These are phyloP conservation scores for Agrochola litura DNA, from an alignment of 2,888 invertebrate species.

Conservation along the genomic window DNA sequence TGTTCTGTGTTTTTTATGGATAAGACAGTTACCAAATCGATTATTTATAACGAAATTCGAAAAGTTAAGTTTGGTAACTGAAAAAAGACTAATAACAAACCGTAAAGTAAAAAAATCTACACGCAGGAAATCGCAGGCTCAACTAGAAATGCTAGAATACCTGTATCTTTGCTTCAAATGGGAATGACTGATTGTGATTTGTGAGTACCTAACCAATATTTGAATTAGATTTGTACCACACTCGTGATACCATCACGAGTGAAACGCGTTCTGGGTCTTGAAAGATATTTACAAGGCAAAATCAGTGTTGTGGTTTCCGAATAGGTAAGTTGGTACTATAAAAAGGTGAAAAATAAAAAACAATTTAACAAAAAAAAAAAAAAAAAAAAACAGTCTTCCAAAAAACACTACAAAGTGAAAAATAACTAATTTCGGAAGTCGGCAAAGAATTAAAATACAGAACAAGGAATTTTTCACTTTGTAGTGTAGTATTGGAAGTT, in stretches of 20 bases:
- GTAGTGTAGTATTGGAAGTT: too few relatives aligned
- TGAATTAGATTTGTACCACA: not conserved
- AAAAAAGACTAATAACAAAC: not conserved
- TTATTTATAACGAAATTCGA: not conserved
- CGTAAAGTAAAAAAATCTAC: not conserved
- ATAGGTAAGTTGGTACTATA: too few relatives aligned
- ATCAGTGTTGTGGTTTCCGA: not conserved
- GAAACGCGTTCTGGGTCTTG: not conserved
- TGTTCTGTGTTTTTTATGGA: not conserved
- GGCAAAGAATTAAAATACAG: too few relatives aligned
- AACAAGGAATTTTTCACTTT: too few relatives aligned
- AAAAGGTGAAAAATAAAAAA: too few relatives aligned
- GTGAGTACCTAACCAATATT: not conserved
- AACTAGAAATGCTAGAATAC: not conserved
- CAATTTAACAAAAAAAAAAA: too few relatives aligned
- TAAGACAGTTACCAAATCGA: not conserved
- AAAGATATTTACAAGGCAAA: not conserved
- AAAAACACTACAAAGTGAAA: too few relatives aligned
- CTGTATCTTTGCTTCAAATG: not conserved
- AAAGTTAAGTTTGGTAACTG: not conserved
- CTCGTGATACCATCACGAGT: too few relatives aligned
- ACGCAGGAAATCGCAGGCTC: not conserved
- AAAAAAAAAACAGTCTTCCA: too few relatives aligned
- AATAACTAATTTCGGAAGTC: too few relatives aligned
- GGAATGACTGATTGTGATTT: not conserved